A percentile compares a stretch with the other conserved stretches of the same genome.
These are phyloP conservation scores for Sericinus montela DNA, from an alignment of 2,888 invertebrate species.

Conservation along the genomic window DNA sequence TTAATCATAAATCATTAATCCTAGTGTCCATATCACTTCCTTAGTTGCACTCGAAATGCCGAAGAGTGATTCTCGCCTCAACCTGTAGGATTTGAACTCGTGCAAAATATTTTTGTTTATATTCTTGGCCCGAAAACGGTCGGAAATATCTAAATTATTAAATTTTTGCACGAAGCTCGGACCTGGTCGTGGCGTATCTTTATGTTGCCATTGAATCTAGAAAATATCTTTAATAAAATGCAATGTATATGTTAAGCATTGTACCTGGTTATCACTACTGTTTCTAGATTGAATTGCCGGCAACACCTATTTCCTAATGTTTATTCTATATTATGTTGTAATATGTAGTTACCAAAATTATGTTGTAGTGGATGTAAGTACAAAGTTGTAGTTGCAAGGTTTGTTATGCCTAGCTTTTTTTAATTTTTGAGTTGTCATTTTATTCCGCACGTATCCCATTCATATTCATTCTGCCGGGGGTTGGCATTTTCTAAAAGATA, in stretches of 20 bases:
- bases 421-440: conserved; percentile 76
- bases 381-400: conserved; percentile 61
- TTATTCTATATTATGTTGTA: conserved; percentile 25
- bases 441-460: conserved; percentile 81
- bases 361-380: conserved; percentile 59
- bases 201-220: conserved; percentile 24
- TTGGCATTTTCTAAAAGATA: conserved; percentile 55
- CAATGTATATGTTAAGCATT: neutral
- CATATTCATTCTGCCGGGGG: conserved; percentile 79
- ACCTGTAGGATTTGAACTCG: conserved; percentile 25
- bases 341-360: conserved; percentile 26
- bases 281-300: conserved; percentile 24
- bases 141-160: neutral
- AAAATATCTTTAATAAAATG: conserved; percentile 6
- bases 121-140: neutral
- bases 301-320: conserved; percentile 33
- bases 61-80: conserved; percentile 69
- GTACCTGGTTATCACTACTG: neutral
- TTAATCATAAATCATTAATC: conserved; percentile 37
- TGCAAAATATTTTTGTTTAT: conserved; percentile 22
- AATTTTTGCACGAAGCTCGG: conserved; percentile 38
- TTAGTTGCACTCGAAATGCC: conserved; percentile 74
- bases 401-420: conserved; percentile 70
- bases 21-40: conserved; percentile 66
- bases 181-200: conserved; percentile 26